Conservation (phyloP, 2,113 vertebrate species). For the Physeter macrocephalus region DNA sequence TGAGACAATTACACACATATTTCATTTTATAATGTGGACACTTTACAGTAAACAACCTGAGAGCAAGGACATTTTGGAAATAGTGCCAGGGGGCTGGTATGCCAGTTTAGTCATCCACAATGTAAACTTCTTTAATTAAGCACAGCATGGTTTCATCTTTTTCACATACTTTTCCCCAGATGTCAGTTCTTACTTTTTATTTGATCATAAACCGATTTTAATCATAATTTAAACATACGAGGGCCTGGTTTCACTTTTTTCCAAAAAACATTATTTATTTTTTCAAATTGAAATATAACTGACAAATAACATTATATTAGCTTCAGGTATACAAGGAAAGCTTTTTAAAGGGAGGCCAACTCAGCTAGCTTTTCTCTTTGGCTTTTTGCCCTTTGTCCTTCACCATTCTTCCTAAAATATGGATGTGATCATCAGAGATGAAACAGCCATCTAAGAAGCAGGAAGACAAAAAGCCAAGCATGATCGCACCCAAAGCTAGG, state of each 20-base stretch:
- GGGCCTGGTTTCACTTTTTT: constrained; percentile 15
- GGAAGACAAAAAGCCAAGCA: neutral
- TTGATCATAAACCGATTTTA: constrained; percentile 47
- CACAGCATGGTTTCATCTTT: constrained; percentile 8
- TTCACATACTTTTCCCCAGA: neutral
- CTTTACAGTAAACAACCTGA: constrained; percentile 45
- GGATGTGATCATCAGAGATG: neutral
- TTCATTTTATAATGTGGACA: constrained; percentile 39
- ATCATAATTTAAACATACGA: constrained; percentile 42
- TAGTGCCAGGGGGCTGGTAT: constrained; percentile 18
- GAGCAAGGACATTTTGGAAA: constrained; percentile 46
- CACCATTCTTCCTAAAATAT: neutral
- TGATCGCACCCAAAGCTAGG: neutral
- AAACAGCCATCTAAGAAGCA: neutral
- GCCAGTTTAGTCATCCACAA: neutral
- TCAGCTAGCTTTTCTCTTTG: neutral
- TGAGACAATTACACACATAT: constrained; percentile 32
- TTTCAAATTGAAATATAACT: neutral
- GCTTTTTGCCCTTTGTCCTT: neutral
- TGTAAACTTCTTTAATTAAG: constrained; percentile 52
- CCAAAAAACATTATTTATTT: neutral
- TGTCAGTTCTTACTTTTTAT: constrained; percentile 47
- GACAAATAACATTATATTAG: neutral
- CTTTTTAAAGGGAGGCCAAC: neutral
- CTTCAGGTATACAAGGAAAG: neutral